A percentile compares a stretch with the other conserved stretches of the same genome.
Evolutionary conservation across 2,797 vertebrate genomes (phyloP).

Genomic region (Peromyscus nudipes): DNA sequence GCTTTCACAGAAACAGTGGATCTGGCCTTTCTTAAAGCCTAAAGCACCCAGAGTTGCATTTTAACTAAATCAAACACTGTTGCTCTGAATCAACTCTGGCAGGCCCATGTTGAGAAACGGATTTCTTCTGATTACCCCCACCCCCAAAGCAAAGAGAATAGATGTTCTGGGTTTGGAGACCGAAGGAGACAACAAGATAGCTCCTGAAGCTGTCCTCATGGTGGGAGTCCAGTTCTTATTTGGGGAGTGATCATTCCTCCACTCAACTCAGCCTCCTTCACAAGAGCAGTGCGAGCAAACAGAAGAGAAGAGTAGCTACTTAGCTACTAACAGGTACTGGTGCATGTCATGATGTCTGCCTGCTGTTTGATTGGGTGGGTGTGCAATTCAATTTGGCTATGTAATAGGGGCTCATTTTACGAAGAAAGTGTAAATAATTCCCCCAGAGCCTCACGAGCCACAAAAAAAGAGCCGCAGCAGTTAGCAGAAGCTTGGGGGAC

Average conservation of each 20-base stretch:
- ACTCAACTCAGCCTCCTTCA: background rate
- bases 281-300: slow-evolving; percentile 40
- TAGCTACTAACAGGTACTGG: slow-evolving; percentile 61
- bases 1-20: slow-evolving; percentile 29
- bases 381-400: slow-evolving; percentile 54
- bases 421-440: background rate
- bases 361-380: slow-evolving; percentile 37
- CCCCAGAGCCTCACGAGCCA: background rate
- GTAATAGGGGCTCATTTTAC: slow-evolving; percentile 44
- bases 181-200: slow-evolving; percentile 31
- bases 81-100: slow-evolving; percentile 71
- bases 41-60: slow-evolving; percentile 70
- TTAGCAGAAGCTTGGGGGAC: slow-evolving; percentile 22
- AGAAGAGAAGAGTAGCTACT: slow-evolving; percentile 32
- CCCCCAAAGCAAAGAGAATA: slow-evolving; percentile 68
- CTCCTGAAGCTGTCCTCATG: background rate
- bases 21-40: slow-evolving; percentile 70
- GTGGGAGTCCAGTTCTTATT: slow-evolving; percentile 37
- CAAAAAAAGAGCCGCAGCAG: slow-evolving; percentile 19
- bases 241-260: background rate
- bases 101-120: slow-evolving; percentile 55
- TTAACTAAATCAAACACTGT: slow-evolving; percentile 79
- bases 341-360: background rate
- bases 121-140: slow-evolving; percentile 56
- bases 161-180: slow-evolving; percentile 29